Evolutionary conservation across 2,113 vertebrate genomes (phyloP), one percentile per base, ranked within the genome.

Genomic region (Grantiella picta): DNA sequence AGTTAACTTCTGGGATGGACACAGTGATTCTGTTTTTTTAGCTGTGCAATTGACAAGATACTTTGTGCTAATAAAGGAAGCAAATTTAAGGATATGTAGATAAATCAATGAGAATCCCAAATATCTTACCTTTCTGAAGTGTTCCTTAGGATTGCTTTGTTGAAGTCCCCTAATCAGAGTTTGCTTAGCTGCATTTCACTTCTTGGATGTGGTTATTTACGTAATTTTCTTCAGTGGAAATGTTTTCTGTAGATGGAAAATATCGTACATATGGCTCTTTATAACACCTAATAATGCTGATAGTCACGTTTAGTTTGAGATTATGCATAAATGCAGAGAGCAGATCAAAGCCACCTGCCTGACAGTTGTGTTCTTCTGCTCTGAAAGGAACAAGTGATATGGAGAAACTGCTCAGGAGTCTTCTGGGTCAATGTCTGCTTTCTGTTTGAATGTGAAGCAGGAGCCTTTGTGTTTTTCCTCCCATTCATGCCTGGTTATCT

Each of bases 291-390:
- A 19, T 77, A 36, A 45, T 31, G 29, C 38, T 63, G 59, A 53
- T 73, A 59, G 54, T 35, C 15, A 7, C 2, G 5, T 77, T 85
- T 10, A 33, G 33, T 66, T 70, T 44, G 82, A 77, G 68, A 36
- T 61, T n/a, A 24, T 77, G 60, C 36, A 33, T 47, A 47, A 73
- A 59, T 47, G 38, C 44, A 88, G 84, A 3, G 57, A 69, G 65
- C 70, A 90, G 80, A 94, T 89, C 72, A 92, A 96, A 93, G 89
- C 35, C 82, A 63, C 35, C 44, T 78, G 33, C 44, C 35, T 90
- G 80, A 15, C 64, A 79, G 23, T 22, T 65, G 71, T 65, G 13
- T 72, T 79, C 31, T 36, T 66, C 23, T 28, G 29, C 56, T 68
- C 60, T 71, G 69, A 49, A 44, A 71, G 44, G n/a, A 63, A 2